Evolutionary conservation across 2,888 invertebrate species (phyloP).

Genomic region (Stenodema calcarata): DNA sequence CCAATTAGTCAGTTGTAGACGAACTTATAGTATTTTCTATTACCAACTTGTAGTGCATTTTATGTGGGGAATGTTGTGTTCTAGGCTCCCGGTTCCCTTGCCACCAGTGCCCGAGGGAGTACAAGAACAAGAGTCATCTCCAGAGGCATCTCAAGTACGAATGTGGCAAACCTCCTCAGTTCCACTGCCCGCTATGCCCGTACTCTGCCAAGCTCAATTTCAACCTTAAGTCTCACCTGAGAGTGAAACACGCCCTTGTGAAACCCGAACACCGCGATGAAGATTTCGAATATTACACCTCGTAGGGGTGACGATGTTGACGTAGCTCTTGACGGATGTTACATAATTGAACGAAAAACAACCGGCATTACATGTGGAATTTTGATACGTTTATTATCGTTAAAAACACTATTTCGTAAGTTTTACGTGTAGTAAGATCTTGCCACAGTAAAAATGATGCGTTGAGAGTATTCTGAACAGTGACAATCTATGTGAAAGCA

Average conservation of each 20-base stretch:
- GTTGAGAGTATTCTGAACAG: too few relatives aligned
- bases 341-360: background rate
- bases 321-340: background rate
- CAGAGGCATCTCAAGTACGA: conserved; percentile 59
- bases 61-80: conserved; percentile 1
- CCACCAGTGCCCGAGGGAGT: conserved; percentile 38
- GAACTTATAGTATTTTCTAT: background rate
- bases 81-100: conserved; percentile 26
- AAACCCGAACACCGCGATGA: background rate
- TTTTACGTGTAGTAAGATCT: background rate
- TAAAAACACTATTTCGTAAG: background rate
- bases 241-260: conserved; percentile 25
- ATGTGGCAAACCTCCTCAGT: conserved; percentile 64
- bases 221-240: conserved; percentile 59
- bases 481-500: background rate
- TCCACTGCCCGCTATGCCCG: conserved; percentile 62
- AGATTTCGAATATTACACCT: background rate
- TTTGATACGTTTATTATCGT: background rate
- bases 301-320: background rate
- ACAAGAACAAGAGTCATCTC: conserved; percentile 47
- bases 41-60: background rate
- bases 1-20: background rate
- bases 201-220: conserved; percentile 62
- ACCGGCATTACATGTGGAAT: background rate
- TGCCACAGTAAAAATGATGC: too few relatives aligned